These are phyloP conservation scores for Ataeniobius toweri DNA, from an alignment of 2,797 vertebrate genomes.

Conservation along the genomic window DNA sequence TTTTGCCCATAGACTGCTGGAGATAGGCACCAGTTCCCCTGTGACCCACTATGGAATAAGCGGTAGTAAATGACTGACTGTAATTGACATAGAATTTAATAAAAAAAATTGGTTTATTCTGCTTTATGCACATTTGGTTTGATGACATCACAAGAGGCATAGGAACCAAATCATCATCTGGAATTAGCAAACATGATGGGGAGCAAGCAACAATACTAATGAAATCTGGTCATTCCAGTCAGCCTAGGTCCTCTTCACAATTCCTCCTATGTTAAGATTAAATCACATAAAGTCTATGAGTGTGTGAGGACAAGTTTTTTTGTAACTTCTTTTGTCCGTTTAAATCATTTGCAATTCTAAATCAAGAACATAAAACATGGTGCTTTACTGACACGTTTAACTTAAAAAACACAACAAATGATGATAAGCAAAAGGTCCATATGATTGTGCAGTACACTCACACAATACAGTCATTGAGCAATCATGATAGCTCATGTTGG, in stretches of 20 bases:
- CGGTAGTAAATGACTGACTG: too few relatives aligned
- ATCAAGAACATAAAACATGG: neutral
- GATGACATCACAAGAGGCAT: neutral
- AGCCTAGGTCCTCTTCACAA: neutral
- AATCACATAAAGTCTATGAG: too few relatives aligned
- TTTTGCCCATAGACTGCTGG: too few relatives aligned
- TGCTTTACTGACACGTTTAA: neutral
- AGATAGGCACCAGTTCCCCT: too few relatives aligned
- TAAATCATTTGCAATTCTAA: neutral
- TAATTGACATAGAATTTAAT: too few relatives aligned
- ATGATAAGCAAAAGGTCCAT: neutral
- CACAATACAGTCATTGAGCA: slow-evolving; percentile 66
- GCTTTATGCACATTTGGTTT: neutral
- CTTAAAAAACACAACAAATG: neutral
- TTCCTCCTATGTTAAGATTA: too few relatives aligned
- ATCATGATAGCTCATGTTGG: slow-evolving; percentile 54
- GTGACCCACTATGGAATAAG: too few relatives aligned
- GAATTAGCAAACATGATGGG: neutral
- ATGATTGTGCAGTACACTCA: neutral
- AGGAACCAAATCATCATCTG: neutral
- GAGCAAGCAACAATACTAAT: neutral
- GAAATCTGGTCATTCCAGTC: neutral
- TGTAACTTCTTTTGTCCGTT: neutral
- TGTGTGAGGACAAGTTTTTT: neutral
- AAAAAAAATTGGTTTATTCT: neutral